Evolutionary conservation across 1,140 invertebrate genomes (phyloP), one percentile per base, ranked within the genome.

Genomic region (Gonatopus flavifemur): DNA sequence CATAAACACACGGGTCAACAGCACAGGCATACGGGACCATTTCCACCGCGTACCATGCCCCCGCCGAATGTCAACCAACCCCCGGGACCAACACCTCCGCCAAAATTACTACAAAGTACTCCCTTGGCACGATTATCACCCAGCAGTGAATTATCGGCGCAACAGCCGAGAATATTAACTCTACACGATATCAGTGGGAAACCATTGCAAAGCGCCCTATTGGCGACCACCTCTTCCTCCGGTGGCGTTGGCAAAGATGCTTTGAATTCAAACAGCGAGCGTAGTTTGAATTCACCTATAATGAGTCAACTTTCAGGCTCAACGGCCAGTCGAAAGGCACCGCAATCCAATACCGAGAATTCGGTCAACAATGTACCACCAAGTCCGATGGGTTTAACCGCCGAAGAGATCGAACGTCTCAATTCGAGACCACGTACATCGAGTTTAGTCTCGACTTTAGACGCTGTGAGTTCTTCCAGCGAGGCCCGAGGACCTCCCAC

Each of bases 161-260:
- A 95, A 70, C 91, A 93, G 53, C 92, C 93, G 0, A 79, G 93
- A 44, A 96, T 96, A 54, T 77, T 96, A 1, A 96, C 93, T 0
- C 75, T 96, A 18, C 91, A 95, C 73, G 93, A 96, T 72, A 93
- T 96, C 56, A 94, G 92, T 55, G 93, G 93, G 0, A 95, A 94
- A 66, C 91, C 91, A 1, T 68, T 94, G 20, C 93, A 95, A 67
- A 91, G 88, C 50, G 92, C 92, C 1, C 77, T 96, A 6, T 71
- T 95, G 35, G 91, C 91, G 1, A 93, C 91, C 3, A 92, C 90
- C 0, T 93, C 90, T 3, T 90, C 88, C 40, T 91, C 89, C 0
- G 89, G 87, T 0, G 89, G 89, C 7, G 88, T 90, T 0, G 89
- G 89, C 5, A 90, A 91, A 70, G 89, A 91, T 63, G 88, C 83